These are phyloP conservation scores for Neuroscelio doddi DNA, from an alignment of 2,888 invertebrate genomes.

Conservation along the genomic window DNA sequence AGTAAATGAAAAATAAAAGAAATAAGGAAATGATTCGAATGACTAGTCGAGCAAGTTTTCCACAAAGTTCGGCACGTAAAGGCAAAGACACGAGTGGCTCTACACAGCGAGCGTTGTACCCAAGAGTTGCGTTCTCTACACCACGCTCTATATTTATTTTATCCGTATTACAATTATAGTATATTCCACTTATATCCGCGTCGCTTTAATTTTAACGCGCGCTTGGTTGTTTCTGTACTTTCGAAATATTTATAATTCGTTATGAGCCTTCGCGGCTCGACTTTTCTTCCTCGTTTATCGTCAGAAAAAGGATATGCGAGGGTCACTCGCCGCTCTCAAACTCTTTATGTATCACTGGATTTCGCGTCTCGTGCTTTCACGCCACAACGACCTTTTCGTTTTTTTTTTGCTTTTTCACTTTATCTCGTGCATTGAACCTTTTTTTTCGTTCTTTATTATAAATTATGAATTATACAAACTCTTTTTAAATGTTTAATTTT, in stretches of 20 bases:
- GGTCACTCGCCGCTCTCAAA: neutral
- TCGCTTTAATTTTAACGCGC: constrained; percentile 43
- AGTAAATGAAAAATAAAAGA: neutral
- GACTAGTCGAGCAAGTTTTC: constrained; percentile 7
- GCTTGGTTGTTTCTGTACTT: constrained; percentile 36
- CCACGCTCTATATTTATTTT: constrained; percentile 42
- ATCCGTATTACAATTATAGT: constrained; percentile 43
- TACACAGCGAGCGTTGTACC: constrained; percentile 39
- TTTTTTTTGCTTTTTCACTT: no score
- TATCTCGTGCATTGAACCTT: no score
- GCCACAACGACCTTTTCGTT: no score
- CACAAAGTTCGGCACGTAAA: neutral
- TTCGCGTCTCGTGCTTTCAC: no score
- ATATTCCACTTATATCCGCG: constrained; percentile 42
- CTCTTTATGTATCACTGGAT: neutral
- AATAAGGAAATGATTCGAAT: neutral
- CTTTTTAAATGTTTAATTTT: no score
- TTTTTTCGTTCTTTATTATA: no score
- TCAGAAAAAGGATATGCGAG: no score
- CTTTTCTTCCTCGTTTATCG: neutral
- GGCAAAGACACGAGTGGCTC: constrained; percentile 15
- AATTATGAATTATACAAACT: no score
- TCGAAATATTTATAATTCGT: constrained; percentile 39
- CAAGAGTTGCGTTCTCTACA: constrained; percentile 35
- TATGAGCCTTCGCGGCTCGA: neutral